Evolutionary conservation across 2,113 vertebrate species (phyloP).

Genomic region (Tyto alba): DNA sequence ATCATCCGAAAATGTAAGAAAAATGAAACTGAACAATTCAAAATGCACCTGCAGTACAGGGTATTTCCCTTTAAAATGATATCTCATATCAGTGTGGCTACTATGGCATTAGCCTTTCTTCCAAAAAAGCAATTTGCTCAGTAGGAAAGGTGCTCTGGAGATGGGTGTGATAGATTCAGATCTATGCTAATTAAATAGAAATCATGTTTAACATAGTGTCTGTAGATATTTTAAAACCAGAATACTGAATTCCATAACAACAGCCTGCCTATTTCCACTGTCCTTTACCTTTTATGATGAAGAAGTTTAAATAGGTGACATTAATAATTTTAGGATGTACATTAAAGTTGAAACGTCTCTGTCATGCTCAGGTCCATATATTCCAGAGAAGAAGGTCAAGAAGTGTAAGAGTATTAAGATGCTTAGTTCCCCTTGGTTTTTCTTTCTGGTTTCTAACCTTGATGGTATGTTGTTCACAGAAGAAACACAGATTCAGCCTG

Average conservation of each 20-base stretch:
- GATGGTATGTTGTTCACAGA: neutral
- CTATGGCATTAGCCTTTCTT: neutral
- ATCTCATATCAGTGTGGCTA: neutral
- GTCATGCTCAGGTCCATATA: neutral
- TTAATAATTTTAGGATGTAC: neutral
- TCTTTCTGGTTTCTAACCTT: neutral
- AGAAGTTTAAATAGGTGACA: neutral
- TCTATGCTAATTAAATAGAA: neutral
- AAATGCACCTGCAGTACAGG: neutral
- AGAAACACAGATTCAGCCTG: neutral
- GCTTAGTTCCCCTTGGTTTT: neutral
- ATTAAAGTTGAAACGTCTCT: neutral
- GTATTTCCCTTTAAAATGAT: neutral
- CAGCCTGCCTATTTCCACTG: neutral
- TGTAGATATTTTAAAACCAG: neutral
- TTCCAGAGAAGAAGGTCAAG: neutral
- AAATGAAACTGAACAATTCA: neutral
- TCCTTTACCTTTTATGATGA: neutral
- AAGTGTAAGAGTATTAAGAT: neutral
- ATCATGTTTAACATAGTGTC: neutral
- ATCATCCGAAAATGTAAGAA: slow-evolving; percentile 19
- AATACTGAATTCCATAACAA: neutral
- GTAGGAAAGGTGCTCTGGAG: neutral
- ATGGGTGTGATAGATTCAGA: neutral
- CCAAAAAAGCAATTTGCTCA: neutral